Base-by-base conservation (phyloP, 2,888 invertebrate genomes). In the Leucophenga maculata region DNA sequence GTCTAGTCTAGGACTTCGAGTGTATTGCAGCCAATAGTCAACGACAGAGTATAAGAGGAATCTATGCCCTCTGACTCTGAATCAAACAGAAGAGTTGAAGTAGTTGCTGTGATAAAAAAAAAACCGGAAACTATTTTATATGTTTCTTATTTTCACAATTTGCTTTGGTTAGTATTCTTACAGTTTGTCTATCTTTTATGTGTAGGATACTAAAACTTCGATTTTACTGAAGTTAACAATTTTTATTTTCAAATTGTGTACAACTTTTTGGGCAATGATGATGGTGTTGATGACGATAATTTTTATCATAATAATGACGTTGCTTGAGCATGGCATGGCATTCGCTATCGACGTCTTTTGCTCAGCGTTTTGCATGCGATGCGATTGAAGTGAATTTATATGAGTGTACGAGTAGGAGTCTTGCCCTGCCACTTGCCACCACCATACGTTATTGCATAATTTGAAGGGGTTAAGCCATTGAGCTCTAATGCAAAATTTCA, bases 401-500 rank as follows among this genome's bases (percentile, higher is more conserved):
- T 59, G 59, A 31, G 20, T 54, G 54, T 57, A n/a, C 32, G 57
- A 11, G 57, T 22, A 70, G 68, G 6, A 50, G 8, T 13, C 52
- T 9, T n/a, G 16, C 52, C 13, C 52, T 39, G 11, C 39, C 39
- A 39, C 39, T 39, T 11, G 39, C 11, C 39, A 1, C 8, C 32
- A 32, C 11, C 39, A 39, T 39, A 64, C 8, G 62, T 64, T 64
- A 64, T 64, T 64, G 62, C 62, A 64, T 64, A 64, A 64, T 64
- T 64, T 48, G 22, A 64, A 64, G 46, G 62, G 62, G 46, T 64
- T 64, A 64, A 64, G 62, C 62, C 46, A 64, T 64, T 39, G 46
- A 48, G 46, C 46, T 64, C 48, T 64, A 64, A 64, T 84, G 80
- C 80, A 81, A 81, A 81, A 82, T 81, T 81, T 84, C 80, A 84